Conservation (phyloP, 2,888 invertebrate genomes). For the Unio delphinus region DNA sequence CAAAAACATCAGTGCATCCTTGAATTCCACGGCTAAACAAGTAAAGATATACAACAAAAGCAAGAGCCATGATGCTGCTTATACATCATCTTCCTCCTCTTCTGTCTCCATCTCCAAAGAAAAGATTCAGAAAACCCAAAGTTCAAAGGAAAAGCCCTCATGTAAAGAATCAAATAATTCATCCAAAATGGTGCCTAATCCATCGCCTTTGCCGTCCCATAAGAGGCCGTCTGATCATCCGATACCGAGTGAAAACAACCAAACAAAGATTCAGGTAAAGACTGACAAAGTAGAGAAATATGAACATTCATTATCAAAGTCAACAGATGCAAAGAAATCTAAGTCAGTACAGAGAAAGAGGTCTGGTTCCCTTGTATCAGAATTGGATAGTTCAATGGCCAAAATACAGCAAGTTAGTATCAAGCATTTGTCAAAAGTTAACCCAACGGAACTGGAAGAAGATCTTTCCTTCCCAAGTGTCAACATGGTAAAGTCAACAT, state of each 20-base stretch:
- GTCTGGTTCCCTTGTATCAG: too few relatives aligned
- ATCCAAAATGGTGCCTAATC: slow-evolving; percentile 16
- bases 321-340: too few relatives aligned
- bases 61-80: slow-evolving; percentile 1
- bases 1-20: slow-evolving; percentile 8
- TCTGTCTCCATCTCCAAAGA: slow-evolving; percentile 13
- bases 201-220: slow-evolving; percentile 15
- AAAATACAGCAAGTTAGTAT: too few relatives aligned
- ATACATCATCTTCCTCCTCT: slow-evolving; percentile 14
- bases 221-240: slow-evolving; percentile 17
- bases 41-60: slow-evolving; percentile 4
- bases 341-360: too few relatives aligned
- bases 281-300: too few relatives aligned
- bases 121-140: slow-evolving; percentile 1
- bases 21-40: slow-evolving; percentile 8
- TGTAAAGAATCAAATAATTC: slow-evolving; percentile 12
- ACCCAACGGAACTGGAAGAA: slow-evolving; percentile 22
- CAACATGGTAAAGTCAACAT: neutral
- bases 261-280: neutral
- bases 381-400: too few relatives aligned
- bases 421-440: slow-evolving; percentile 18
- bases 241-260: neutral
- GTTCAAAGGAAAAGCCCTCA: slow-evolving; percentile 19
- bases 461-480: slow-evolving; percentile 24
- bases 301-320: too few relatives aligned